Base-by-base conservation (phyloP, 2,113 vertebrate genomes). In the Ailurus styani region DNA sequence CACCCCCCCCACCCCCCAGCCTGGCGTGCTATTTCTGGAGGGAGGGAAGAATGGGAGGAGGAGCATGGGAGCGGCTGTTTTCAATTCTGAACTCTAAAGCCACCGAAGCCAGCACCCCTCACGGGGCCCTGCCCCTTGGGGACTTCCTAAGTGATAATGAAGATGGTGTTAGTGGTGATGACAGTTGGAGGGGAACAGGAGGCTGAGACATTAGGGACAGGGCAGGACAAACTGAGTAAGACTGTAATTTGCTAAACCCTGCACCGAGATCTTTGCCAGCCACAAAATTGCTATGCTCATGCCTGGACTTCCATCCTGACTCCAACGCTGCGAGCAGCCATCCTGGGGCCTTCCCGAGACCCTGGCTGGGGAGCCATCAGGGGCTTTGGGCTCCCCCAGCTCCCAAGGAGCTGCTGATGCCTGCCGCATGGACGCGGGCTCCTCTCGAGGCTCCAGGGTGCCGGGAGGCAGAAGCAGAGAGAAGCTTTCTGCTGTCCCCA, bases 191-290 rank as follows among this genome's bases (percentile, higher is more conserved):
- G 78, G 72, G 52, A 68, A 29, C 40, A 21, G 66, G 84, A 94
- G 86, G 79, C 57, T 45, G 78, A 88, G 83, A 72, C 21, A 0
- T 91, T 55, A 83, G 88, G 57, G 73, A 91, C 75, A 77, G 60
- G 50, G 85, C 75, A 70, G 78, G 62, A 89, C 73, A 82, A 79
- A 83, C 50, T 17, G 62, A 81, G 42, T 37, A 77, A 97, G 88
- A 78, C 94, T 94, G 12, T 96, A 94, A 97, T 97, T 97, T 96
- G 72, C 91, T 94, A 91, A 94, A 91, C 18, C 91, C 52, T 45
- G 10, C 9, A 42, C 87, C 47, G 47, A 96, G 94, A 93, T 91
- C 95, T 96, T 84, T 78, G 78, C 91, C 93, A 95, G 94, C 91
- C 86, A 90, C 90, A 93, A 78, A 91, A 93, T 90, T 95, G 89